Evolutionary conservation across 2,888 invertebrate genomes (phyloP).

Genomic region (Argyra leucocephala): DNA sequence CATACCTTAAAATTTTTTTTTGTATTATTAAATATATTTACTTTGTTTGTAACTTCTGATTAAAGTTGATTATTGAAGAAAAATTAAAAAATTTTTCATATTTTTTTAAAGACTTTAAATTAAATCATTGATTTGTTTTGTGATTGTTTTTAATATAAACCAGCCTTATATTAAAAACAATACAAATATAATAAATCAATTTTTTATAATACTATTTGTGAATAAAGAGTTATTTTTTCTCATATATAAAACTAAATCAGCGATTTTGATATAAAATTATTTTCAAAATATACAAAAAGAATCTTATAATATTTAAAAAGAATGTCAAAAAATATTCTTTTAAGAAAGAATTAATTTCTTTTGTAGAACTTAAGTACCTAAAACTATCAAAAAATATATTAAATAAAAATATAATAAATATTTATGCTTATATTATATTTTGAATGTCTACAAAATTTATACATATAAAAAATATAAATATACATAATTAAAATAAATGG

Average conservation of each 20-base stretch:
- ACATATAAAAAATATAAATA: neutral
- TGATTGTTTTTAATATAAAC: neutral
- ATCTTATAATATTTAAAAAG: neutral
- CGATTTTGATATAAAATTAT: neutral
- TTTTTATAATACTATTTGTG: no score
- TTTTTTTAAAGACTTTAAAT: no score
- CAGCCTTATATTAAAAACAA: constrained; percentile 3
- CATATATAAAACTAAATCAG: neutral
- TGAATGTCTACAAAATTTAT: neutral
- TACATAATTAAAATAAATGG: neutral
- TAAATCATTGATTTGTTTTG: no score
- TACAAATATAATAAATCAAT: neutral
- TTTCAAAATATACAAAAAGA: neutral
- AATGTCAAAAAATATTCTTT: no score
- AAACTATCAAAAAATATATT: neutral
- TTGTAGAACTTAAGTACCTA: neutral
- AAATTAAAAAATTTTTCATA: no score
- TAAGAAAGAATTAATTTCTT: no score
- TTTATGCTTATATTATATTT: neutral
- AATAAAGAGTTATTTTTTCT: no score
- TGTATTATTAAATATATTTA: neutral
- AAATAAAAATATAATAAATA: neutral
- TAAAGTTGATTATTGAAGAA: no score
- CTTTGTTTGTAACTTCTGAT: neutral
- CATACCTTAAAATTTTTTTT: no score